Conservation (phyloP, 2,113 vertebrate genomes). For the Mesembrinibis cayennensis region DNA sequence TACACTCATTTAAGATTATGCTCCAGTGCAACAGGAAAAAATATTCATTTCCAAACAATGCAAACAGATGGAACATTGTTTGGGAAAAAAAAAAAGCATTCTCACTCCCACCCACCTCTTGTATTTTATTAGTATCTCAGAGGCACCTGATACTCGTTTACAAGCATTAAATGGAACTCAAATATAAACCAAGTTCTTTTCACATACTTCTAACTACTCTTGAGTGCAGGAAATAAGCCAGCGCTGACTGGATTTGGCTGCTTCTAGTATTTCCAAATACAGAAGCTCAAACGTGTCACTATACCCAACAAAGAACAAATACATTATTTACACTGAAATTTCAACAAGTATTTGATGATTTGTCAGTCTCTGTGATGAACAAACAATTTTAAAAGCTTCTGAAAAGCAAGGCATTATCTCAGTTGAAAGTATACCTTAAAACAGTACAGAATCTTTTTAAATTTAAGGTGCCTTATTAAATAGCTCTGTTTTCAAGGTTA, state of each 20-base stretch:
- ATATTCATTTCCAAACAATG: neutral
- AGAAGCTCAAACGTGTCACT: neutral
- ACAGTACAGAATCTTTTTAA: neutral
- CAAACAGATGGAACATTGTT: neutral
- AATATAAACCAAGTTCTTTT: neutral
- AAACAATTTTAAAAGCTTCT: neutral
- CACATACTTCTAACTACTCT: neutral
- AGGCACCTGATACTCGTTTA: neutral
- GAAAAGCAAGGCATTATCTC: neutral
- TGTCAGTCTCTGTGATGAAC: neutral
- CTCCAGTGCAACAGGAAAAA: neutral
- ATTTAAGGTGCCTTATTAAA: neutral
- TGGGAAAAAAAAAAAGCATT: neutral
- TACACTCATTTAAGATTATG: neutral
- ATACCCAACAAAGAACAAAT: neutral
- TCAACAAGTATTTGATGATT: neutral
- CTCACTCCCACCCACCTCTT: neutral
- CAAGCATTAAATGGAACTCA: neutral
- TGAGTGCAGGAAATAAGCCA: neutral
- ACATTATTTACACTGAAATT: neutral
- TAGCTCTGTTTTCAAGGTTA: neutral
- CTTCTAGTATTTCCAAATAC: neutral
- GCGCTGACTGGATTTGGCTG: neutral
- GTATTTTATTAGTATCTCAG: neutral
- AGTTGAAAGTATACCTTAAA: neutral